Percentiles rank a stretch among this genome's conserved stretches.
phyloP scores from a whole-genome alignment of 1,140 invertebrate species.

The Leptoteleia sp. region DNA sequence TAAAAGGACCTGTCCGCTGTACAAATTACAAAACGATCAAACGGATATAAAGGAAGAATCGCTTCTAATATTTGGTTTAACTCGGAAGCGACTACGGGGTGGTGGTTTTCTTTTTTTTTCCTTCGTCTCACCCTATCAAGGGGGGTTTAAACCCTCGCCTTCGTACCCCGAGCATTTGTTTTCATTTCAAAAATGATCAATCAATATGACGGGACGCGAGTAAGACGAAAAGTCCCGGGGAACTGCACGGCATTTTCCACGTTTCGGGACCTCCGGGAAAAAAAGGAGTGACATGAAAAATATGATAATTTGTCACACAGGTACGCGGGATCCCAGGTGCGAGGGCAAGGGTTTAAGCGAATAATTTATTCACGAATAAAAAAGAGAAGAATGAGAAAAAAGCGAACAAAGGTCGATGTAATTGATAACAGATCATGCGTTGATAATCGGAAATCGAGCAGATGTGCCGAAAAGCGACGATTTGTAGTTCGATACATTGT shows the following conservation, averaged over 20 bases:
- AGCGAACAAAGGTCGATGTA: not conserved
- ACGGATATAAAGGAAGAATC: slow-evolving; percentile 39
- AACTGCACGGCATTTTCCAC: slow-evolving; percentile 29
- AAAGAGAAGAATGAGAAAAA: no score
- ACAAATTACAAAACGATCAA: slow-evolving; percentile 47
- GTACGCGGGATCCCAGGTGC: slow-evolving; percentile 48
- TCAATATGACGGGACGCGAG: slow-evolving; percentile 39
- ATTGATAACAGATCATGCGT: slow-evolving; percentile 35
- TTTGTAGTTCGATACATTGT: no score
- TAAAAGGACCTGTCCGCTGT: slow-evolving; percentile 25
- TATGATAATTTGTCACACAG: slow-evolving; percentile 54
- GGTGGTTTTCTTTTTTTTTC: no score
- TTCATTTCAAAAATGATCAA: slow-evolving; percentile 53
- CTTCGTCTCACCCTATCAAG: slow-evolving; percentile 4
- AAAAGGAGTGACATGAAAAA: slow-evolving; percentile 42
- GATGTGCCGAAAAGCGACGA: slow-evolving; percentile 17
- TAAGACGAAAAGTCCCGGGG: slow-evolving; percentile 11
- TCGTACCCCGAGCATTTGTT: slow-evolving; percentile 38
- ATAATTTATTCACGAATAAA: slow-evolving; percentile 32
- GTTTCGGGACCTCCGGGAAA: not conserved
- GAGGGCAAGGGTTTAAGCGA: slow-evolving; percentile 2
- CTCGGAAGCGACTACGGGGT: slow-evolving; percentile 4
- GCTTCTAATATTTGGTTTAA: slow-evolving; percentile 19
- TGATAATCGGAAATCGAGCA: slow-evolving; percentile 28
- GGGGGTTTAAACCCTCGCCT: slow-evolving; percentile 2